phyloP scores from a whole-genome alignment of 2,797 vertebrate genomes.

The Ateles fusciceps region DNA sequence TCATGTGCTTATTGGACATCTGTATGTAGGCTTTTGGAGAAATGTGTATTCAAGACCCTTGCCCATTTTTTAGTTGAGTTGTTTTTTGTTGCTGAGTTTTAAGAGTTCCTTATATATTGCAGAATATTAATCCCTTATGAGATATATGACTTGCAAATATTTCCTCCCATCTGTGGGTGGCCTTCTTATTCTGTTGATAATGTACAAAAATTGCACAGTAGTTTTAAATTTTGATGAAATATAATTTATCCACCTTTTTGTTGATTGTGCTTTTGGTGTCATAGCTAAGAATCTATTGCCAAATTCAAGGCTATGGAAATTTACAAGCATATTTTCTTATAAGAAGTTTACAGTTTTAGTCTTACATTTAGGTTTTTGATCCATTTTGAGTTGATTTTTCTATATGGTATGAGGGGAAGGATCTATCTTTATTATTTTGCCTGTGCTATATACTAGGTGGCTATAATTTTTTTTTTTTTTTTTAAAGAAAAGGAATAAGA shows the following conservation, averaged over 20 bases:
- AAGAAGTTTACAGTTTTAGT: not conserved
- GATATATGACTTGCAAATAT: not conserved
- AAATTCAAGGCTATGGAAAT: not conserved
- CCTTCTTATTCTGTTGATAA: not conserved
- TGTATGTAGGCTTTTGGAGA: not conserved
- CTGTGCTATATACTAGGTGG: not conserved
- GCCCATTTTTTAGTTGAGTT: not conserved
- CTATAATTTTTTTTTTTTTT: not conserved
- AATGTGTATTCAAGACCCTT: not conserved
- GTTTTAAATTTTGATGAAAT: not conserved
- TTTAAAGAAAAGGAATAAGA: not conserved
- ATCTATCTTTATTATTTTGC: not conserved
- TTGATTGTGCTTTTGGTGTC: not conserved
- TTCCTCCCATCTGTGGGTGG: not conserved
- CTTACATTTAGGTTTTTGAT: not conserved
- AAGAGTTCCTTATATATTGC: not conserved
- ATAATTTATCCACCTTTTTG: not conserved
- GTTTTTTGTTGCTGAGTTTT: not conserved
- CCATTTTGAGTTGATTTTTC: not conserved
- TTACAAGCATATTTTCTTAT: not conserved
- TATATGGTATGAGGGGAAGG: not conserved
- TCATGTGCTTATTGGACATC: not conserved
- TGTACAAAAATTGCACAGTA: not conserved
- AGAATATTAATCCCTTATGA: not conserved
- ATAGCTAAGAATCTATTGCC: not conserved